These are phyloP conservation scores for Picus viridis DNA, from an alignment of 2,797 vertebrate genomes.

Conservation along the genomic window DNA sequence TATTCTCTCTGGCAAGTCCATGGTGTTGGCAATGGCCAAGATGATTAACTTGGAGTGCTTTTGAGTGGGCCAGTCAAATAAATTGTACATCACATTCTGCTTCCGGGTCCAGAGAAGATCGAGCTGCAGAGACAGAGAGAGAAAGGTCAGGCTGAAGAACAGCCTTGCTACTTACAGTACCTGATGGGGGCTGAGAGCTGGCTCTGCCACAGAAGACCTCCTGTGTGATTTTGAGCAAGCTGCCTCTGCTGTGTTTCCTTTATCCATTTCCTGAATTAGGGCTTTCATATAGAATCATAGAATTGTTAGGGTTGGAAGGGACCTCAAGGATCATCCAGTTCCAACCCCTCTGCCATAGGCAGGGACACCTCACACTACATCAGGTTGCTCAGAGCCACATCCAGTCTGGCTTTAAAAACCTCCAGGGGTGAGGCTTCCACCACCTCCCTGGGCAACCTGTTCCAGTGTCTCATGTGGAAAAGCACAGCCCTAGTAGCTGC, in stretches of 20 bases:
- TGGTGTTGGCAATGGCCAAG: conserved; percentile 96
- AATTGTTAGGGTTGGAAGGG: too few relatives aligned
- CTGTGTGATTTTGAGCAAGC: not conserved
- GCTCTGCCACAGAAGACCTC: not conserved
- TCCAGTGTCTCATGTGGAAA: not conserved
- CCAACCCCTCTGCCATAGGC: too few relatives aligned
- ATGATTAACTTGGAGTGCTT: conserved; percentile 91
- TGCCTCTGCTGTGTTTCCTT: not conserved
- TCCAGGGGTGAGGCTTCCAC: too few relatives aligned
- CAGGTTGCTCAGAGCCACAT: too few relatives aligned
- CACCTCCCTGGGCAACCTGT: too few relatives aligned
- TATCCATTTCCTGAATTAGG: not conserved
- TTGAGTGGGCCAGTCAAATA: conserved; percentile 95
- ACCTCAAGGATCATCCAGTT: too few relatives aligned
- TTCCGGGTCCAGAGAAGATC: conserved; percentile 97
- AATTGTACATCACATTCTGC: conserved; percentile 95
- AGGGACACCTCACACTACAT: too few relatives aligned
- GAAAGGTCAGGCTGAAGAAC: not conserved
- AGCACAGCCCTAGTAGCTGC: not conserved
- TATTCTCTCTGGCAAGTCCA: conserved; percentile 97
- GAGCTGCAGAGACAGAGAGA: conserved; percentile 77
- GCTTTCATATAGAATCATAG: not conserved
- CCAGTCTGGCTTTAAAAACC: too few relatives aligned
- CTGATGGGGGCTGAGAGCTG: not conserved
- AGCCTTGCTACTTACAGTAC: not conserved